These are phyloP conservation scores for Amiota mariae DNA, from an alignment of 2,888 invertebrate genomes.

Conservation along the genomic window DNA sequence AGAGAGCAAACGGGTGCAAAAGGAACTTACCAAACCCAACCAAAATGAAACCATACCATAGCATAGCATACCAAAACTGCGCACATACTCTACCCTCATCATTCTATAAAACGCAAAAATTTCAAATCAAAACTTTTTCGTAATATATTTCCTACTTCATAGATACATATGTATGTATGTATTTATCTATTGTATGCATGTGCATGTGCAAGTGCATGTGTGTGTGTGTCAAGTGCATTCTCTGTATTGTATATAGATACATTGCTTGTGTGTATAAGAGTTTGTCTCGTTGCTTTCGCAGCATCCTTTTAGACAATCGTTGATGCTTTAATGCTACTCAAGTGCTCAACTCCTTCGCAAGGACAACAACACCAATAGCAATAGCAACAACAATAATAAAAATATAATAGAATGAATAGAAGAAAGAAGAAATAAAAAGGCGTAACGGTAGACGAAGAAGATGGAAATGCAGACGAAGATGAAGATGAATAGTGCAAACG, in stretches of 20 bases:
- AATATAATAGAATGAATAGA: constrained; percentile 3
- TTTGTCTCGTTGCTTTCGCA: constrained; percentile 1
- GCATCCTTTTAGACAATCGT: constrained; percentile 48
- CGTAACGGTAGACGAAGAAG: neutral
- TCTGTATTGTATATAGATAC: constrained; percentile 4
- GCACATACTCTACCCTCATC: constrained; percentile 28
- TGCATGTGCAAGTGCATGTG: neutral
- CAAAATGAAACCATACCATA: neutral
- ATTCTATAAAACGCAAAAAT: constrained; percentile 24
- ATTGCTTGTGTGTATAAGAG: neutral
- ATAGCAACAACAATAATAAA: constrained; percentile 34
- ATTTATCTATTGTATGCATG: neutral
- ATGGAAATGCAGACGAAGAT: neutral
- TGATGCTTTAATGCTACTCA: constrained; percentile 60
- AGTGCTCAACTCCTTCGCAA: constrained; percentile 55
- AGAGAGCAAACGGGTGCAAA: neutral
- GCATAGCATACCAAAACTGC: neutral
- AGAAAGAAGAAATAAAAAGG: constrained; percentile 6
- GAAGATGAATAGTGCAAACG: neutral
- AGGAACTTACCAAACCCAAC: neutral
- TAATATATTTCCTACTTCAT: constrained; percentile 31
- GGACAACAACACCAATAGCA: constrained; percentile 15
- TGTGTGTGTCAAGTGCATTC: neutral
- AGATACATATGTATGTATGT: constrained; percentile 20
- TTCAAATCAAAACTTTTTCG: constrained; percentile 44